phyloP scores from a whole-genome alignment of 2,797 vertebrate genomes.

The Sphenopsis melanotis region DNA sequence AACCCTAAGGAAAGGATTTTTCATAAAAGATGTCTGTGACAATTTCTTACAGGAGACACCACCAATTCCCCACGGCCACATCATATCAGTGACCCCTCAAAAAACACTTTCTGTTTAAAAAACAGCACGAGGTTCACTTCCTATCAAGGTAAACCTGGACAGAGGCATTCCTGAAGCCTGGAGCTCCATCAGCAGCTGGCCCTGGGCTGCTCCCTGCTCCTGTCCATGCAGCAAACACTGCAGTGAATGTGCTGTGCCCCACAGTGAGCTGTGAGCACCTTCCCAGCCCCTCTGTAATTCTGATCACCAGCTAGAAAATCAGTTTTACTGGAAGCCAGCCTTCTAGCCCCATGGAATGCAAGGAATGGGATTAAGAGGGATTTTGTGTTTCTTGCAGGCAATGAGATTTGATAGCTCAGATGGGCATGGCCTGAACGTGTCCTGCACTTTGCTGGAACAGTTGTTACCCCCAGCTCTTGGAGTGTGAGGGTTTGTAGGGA shows the following conservation, averaged over 20 bases:
- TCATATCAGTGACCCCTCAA: not conserved
- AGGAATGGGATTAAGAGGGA: slow-evolving; percentile 49
- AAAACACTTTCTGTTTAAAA: not conserved
- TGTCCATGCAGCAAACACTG: not conserved
- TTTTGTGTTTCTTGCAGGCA: not conserved
- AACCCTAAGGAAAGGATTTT: too few species aligned
- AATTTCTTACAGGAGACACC: not conserved
- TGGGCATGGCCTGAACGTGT: not conserved
- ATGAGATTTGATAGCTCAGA: slow-evolving; percentile 1
- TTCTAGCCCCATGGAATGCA: not conserved
- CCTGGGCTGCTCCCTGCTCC: not conserved
- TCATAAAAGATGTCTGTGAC: too few species aligned
- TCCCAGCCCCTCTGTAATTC: not conserved
- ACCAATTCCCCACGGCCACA: not conserved
- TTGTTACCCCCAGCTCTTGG: not conserved
- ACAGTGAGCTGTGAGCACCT: not conserved
- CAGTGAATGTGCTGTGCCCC: not conserved
- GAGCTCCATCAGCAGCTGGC: not conserved
- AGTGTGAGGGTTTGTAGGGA: not conserved
- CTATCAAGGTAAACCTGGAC: not conserved
- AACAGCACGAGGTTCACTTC: not conserved
- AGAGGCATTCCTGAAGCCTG: not conserved
- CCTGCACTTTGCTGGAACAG: not conserved
- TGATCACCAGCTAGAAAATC: slow-evolving; percentile 3
- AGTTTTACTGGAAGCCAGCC: not conserved